Conservation (phyloP, 2,888 invertebrate genomes). For the Platerodrilus igneus region DNA sequence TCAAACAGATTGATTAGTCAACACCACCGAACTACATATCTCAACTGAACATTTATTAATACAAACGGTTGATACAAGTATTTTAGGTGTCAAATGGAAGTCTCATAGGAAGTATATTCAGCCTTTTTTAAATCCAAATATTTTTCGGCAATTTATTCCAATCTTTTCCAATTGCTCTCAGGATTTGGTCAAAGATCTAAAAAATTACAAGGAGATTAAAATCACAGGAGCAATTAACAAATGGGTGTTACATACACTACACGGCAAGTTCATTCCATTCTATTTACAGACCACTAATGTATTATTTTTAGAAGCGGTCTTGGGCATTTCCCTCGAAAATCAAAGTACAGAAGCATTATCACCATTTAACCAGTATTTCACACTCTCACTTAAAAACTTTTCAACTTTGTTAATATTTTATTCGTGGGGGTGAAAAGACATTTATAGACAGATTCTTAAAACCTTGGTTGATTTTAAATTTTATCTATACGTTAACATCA, state of each 20-base stretch:
- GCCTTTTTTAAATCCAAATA: slow-evolving; percentile 54
- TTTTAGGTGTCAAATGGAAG: slow-evolving; percentile 52
- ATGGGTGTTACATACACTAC: slow-evolving; percentile 54
- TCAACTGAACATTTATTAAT: no score
- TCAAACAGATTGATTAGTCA: no score
- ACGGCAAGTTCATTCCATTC: no score
- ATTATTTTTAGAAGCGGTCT: slow-evolving; percentile 49
- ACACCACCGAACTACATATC: no score
- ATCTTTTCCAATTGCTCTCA: slow-evolving; percentile 52
- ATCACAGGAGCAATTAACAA: slow-evolving; percentile 54
- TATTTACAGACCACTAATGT: no score
- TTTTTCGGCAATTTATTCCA: slow-evolving; percentile 52
- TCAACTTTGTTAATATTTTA: no score
- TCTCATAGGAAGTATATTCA: slow-evolving; percentile 54
- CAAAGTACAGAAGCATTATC: slow-evolving; percentile 46
- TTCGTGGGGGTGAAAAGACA: slow-evolving; percentile 53
- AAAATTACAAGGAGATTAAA: slow-evolving; percentile 46
- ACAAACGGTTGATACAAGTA: no score
- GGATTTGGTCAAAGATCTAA: slow-evolving; percentile 46
- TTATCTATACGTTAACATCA: slow-evolving; percentile 52
- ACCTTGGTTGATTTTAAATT: slow-evolving; percentile 57
- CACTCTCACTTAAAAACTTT: slow-evolving; percentile 11
- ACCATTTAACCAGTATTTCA: slow-evolving; percentile 54
- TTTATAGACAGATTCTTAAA: slow-evolving; percentile 50
- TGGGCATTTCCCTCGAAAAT: slow-evolving; percentile 49